Evolutionary conservation across 2,797 vertebrate genomes (phyloP).

Genomic region (Mus minutoides): DNA sequence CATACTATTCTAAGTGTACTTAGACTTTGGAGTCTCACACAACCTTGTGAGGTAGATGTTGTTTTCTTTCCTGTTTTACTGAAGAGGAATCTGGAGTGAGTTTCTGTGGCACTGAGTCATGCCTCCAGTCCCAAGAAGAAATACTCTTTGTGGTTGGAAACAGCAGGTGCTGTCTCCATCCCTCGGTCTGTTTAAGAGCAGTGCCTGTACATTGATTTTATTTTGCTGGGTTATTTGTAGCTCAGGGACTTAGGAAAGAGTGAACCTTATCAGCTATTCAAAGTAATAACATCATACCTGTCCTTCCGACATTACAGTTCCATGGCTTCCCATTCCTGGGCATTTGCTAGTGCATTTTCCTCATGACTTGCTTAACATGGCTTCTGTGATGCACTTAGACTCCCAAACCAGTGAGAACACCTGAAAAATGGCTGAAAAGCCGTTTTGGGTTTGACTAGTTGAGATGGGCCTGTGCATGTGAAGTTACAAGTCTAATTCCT

Average conservation of each 20-base stretch:
- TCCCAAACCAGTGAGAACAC: slow-evolving; percentile 76
- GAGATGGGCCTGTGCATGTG: not conserved
- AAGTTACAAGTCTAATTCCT: slow-evolving; percentile 72
- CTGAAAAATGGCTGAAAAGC: slow-evolving; percentile 73
- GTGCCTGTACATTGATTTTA: not conserved
- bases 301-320: not conserved
- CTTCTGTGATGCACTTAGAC: not conserved
- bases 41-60: not conserved
- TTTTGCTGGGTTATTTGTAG: not conserved
- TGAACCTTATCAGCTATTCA: not conserved
- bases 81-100: not conserved
- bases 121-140: not conserved
- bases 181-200: not conserved
- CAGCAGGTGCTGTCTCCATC: not conserved
- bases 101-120: no score
- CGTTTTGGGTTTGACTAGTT: slow-evolving; percentile 73
- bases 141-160: not conserved
- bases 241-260: slow-evolving; percentile 10
- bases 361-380: not conserved
- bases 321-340: not conserved
- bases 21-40: not conserved
- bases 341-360: slow-evolving; percentile 1
- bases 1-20: not conserved
- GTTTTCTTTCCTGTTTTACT: not conserved
- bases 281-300: not conserved